A percentile compares a stretch with the other conserved stretches of the same genome.
phyloP scores from a whole-genome alignment of 2,797 vertebrate genomes.

The Tapirus indicus region DNA sequence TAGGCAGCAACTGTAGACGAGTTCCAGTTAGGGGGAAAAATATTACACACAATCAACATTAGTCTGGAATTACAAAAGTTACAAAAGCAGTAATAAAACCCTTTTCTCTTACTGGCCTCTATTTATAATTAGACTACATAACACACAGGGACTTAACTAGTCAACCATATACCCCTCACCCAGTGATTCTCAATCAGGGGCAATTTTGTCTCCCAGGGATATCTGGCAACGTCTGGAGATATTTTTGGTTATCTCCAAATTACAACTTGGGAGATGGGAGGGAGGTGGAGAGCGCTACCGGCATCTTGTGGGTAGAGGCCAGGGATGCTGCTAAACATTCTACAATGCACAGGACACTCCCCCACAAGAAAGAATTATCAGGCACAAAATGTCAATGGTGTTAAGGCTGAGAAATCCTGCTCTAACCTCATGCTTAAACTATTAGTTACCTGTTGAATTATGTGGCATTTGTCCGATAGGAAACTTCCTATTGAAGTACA shows the following conservation, averaged over 20 bases:
- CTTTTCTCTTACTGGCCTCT: not conserved
- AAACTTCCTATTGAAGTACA: not conserved
- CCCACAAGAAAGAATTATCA: not conserved
- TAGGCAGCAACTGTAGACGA: not conserved
- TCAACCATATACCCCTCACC: not conserved
- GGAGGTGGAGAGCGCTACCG: not conserved
- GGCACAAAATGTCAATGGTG: not conserved
- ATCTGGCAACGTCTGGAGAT: not conserved
- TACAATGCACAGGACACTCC: not conserved
- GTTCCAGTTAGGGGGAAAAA: not conserved
- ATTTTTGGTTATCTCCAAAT: not conserved
- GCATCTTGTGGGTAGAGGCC: not conserved
- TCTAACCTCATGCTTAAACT: not conserved
- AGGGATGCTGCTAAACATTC: not conserved
- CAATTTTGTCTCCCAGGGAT: not conserved
- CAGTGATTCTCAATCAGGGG: not conserved
- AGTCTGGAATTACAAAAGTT: slow-evolving; percentile 24
- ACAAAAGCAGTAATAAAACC: not conserved
- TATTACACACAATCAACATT: not conserved
- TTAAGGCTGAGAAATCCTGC: not conserved
- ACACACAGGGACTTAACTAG: not conserved
- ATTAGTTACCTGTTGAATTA: not conserved
- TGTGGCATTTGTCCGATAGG: not conserved
- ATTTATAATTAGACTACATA: not conserved
- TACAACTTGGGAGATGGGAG: not conserved